phyloP scores from a whole-genome alignment of 2,113 vertebrate species.

The Erpornis zantholeuca region DNA sequence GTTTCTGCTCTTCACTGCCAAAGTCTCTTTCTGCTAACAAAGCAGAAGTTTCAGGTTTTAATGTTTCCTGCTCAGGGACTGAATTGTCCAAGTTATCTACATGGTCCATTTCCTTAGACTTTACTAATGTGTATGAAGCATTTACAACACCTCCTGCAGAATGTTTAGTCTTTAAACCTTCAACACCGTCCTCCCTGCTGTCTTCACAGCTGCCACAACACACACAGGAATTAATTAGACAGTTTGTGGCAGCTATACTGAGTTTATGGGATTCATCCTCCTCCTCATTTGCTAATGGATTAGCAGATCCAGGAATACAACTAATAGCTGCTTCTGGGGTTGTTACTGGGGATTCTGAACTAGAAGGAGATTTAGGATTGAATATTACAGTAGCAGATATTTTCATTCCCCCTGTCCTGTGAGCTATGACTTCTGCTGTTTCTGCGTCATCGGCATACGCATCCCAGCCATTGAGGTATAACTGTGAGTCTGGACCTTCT shows the following conservation, averaged over 20 bases:
- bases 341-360: slow-evolving; percentile 56
- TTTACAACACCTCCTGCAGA: slow-evolving; percentile 65
- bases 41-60: slow-evolving; percentile 50
- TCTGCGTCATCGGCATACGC: slow-evolving; percentile 73
- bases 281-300: slow-evolving; percentile 27
- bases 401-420: slow-evolving; percentile 96
- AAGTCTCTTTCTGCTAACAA: slow-evolving; percentile 55
- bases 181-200: slow-evolving; percentile 75
- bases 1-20: slow-evolving; percentile 46
- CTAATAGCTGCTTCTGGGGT: slow-evolving; percentile 33
- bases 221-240: slow-evolving; percentile 92
- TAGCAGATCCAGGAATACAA: not conserved
- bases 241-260: slow-evolving; percentile 81
- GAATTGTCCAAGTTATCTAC: slow-evolving; percentile 61
- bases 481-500: slow-evolving; percentile 64
- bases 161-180: slow-evolving; percentile 64
- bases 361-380: slow-evolving; percentile 87
- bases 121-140: slow-evolving; percentile 71
- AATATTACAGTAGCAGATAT: slow-evolving; percentile 97
- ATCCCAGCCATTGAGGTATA: slow-evolving; percentile 86
- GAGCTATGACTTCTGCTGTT: slow-evolving; percentile 89
- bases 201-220: slow-evolving; percentile 92
- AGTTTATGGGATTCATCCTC: slow-evolving; percentile 73
- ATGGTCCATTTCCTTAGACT: slow-evolving; percentile 63
- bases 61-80: slow-evolving; percentile 51